A percentile compares a stretch with the other conserved stretches of the same genome.
phyloP scores from a whole-genome alignment of 2,888 invertebrate species.

The Lasioglossum marginatum region DNA sequence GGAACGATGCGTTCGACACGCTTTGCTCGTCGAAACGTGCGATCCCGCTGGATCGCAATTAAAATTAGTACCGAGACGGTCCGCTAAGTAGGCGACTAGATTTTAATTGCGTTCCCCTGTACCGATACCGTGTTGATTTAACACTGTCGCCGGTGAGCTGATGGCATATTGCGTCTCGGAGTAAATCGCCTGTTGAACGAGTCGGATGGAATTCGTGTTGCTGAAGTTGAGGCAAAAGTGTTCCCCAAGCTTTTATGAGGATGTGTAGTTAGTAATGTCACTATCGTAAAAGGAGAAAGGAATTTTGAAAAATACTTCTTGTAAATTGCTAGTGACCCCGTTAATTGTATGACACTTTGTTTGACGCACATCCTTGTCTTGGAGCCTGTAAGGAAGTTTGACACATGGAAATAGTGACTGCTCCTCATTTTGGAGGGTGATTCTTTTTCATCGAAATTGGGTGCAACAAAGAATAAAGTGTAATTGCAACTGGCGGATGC shows the following conservation, averaged over 20 bases:
- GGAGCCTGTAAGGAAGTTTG: too few relatives aligned
- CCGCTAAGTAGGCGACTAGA: background rate
- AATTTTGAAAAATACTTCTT: background rate
- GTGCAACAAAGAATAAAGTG: too few relatives aligned
- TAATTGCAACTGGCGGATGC: too few relatives aligned
- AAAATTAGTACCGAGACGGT: slow-evolving; percentile 11
- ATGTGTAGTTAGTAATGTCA: background rate
- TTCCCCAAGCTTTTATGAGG: background rate
- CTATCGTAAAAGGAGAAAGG: background rate
- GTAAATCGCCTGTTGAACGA: background rate
- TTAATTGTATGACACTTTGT: background rate
- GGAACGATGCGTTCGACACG: slow-evolving; percentile 12
- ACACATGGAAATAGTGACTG: too few relatives aligned
- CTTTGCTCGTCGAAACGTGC: background rate
- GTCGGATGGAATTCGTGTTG: background rate
- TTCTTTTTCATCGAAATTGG: too few relatives aligned
- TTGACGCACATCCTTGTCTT: too few relatives aligned
- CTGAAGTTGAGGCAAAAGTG: background rate
- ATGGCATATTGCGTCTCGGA: background rate
- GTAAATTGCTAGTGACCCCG: background rate
- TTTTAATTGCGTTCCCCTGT: slow-evolving; percentile 6
- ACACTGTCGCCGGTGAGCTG: background rate
- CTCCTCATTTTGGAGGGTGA: too few relatives aligned
- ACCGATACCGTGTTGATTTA: background rate
- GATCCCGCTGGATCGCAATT: background rate